A percentile compares a stretch with the other conserved stretches of the same genome.
Conservation (phyloP, 2,797 vertebrate genomes). For the Meriones psammophilus region DNA sequence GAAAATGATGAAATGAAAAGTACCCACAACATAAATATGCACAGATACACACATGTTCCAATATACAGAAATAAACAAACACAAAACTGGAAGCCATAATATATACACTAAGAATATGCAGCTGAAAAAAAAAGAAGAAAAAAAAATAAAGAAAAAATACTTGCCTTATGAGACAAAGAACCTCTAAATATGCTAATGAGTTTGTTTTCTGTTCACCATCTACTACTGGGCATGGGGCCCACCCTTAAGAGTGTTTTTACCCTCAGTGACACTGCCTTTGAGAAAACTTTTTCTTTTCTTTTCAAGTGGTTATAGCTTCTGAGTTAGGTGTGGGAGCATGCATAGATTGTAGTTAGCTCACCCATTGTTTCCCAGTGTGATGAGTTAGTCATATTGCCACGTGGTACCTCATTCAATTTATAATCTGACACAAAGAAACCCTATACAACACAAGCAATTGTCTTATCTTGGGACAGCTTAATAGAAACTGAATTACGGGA, state of each 20-base stretch:
- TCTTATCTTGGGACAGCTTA: neutral
- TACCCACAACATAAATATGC: neutral
- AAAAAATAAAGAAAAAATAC: too few species aligned
- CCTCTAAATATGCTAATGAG: neutral
- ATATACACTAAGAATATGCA: too few species aligned
- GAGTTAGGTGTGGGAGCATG: too few species aligned
- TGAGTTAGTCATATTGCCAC: conserved; percentile 73
- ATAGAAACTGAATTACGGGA: neutral
- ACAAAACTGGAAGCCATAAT: neutral
- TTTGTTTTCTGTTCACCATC: neutral
- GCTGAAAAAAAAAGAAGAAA: neutral
- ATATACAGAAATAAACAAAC: neutral
- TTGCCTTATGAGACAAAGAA: neutral
- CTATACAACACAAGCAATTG: conserved; percentile 64
- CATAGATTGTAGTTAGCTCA: conserved; percentile 68
- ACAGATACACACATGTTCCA: neutral
- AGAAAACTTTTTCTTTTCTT: neutral
- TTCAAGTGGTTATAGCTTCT: neutral
- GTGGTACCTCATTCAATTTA: conserved; percentile 65
- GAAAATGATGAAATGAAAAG: neutral
- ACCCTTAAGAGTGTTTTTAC: neutral
- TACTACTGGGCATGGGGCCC: neutral
- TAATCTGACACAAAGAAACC: conserved; percentile 70
- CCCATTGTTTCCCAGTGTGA: conserved; percentile 26
- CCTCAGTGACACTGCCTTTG: neutral